Evolutionary conservation across 2,888 invertebrate genomes (phyloP), one percentile per base, ranked within the genome.

Genomic region (Scaptomyza reducta): DNA sequence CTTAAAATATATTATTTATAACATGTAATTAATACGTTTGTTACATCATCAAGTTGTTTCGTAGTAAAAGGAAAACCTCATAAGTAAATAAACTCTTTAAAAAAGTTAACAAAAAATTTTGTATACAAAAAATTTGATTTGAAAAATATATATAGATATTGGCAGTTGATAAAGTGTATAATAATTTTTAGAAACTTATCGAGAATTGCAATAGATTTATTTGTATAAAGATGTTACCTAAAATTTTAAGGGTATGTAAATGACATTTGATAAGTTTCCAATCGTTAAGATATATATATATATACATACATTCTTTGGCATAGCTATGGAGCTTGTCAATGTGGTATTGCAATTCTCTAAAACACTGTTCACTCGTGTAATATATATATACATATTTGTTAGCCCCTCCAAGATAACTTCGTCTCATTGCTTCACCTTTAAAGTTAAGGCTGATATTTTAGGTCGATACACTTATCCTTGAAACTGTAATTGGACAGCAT

Each of bases 401-500:
- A 27, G 51, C 11, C 33, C 9, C 4, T 54, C 11, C n/a, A 47
- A 41, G 50, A 44, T 33, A 44, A 18, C 6, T 6, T 33, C 3
- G 10, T 33, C 18, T 18, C 3, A n/a, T 10, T 41, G 35, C 1
- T 27, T 27, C 9, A 7, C 6, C 6, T 27, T 31, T 31, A 3
- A 27, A 27, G 7, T 27, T 27, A 27, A 27, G 9, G 50, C 6
- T 60, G 42, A 38, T 31, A 25, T 40, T 62, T 55, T 27, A 68
- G 64, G 4, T 63, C 65, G 5, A 29, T 59, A 10, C 64, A 38
- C 57, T 77, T 81, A 33, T 90, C 89, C 50, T 86, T 90, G 4
- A 90, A 73, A 25, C 77, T 88, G 41, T 76, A 90, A 40, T 73
- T 85, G 46, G 82, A 79, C 35, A 90, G 60, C 7, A 79, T 74